phyloP scores from a whole-genome alignment of 2,888 invertebrate species.

The Lysandra coridon region DNA sequence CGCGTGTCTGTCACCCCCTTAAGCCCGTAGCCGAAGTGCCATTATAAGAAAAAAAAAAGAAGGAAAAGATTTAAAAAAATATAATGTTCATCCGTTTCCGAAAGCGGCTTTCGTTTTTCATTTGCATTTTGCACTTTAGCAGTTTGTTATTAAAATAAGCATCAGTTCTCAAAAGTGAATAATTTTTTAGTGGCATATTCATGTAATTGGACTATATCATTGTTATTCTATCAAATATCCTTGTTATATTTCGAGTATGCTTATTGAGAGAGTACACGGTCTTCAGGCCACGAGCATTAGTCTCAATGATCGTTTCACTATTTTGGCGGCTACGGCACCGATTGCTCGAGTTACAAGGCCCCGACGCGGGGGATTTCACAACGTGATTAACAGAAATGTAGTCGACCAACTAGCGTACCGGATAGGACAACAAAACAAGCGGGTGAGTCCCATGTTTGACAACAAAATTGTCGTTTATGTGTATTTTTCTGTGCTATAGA shows the following conservation, averaged over 20 bases:
- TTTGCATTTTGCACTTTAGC: background rate
- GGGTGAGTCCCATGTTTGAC: constrained; percentile 47
- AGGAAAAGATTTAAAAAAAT: background rate
- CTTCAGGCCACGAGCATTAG: constrained; percentile 69
- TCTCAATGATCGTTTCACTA: constrained; percentile 61
- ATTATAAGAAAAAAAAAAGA: background rate
- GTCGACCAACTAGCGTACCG: constrained; percentile 58
- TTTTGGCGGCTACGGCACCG: constrained; percentile 51
- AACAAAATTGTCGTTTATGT: background rate
- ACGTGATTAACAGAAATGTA: constrained; percentile 48
- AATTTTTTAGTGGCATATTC: background rate
- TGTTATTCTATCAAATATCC: background rate
- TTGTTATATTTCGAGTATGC: constrained; percentile 47
- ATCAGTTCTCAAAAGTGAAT: background rate
- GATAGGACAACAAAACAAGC: constrained; percentile 54
- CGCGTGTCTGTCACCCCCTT: too few species aligned
- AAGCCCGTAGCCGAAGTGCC: too few species aligned
- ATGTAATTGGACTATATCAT: background rate
- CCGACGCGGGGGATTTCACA: constrained; percentile 39
- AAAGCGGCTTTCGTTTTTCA: background rate
- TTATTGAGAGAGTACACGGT: constrained; percentile 66
- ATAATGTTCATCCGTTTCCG: background rate
- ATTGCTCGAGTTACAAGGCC: constrained; percentile 45
- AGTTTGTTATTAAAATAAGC: background rate
- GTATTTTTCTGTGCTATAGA: too few species aligned